These are phyloP conservation scores for Anagrus nilaparvatae DNA, from an alignment of 1,140 invertebrate genomes.

Conservation along the genomic window DNA sequence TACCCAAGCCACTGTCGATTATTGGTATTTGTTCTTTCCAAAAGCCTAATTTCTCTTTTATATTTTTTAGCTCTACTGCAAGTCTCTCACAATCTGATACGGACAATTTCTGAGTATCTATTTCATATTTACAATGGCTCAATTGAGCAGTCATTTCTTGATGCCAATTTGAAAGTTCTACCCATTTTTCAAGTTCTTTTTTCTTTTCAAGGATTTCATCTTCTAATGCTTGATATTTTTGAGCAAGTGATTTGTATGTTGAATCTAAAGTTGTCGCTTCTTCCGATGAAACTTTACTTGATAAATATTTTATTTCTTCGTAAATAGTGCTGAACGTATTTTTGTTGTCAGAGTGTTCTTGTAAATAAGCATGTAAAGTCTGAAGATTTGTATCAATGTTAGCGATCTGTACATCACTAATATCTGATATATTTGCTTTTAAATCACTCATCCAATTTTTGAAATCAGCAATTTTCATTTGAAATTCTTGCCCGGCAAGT, in stretches of 20 bases:
- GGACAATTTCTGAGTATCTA: constrained; percentile 60
- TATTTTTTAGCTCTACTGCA: constrained; percentile 54
- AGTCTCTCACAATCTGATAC: constrained; percentile 54
- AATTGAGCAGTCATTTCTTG: constrained; percentile 71
- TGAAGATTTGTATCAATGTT: constrained; percentile 69
- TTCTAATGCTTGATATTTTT: constrained; percentile 67
- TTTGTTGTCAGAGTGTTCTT: constrained; percentile 73
- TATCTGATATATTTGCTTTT: constrained; percentile 60
- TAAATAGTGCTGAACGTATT: constrained; percentile 63
- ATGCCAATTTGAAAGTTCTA: constrained; percentile 69
- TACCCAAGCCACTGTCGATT: constrained; percentile 56
- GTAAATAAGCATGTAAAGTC: constrained; percentile 64
- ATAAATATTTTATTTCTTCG: constrained; percentile 70
- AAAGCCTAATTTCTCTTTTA: constrained; percentile 52
- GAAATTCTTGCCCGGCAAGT: constrained; percentile 72
- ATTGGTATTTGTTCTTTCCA: constrained; percentile 59
- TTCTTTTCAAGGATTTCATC: constrained; percentile 66
- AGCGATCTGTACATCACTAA: constrained; percentile 69
- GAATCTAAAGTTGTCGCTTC: constrained; percentile 64
- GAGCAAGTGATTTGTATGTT: constrained; percentile 60
- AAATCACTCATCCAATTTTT: constrained; percentile 76
- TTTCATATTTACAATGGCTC: constrained; percentile 67
- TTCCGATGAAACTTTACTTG: constrained; percentile 53
- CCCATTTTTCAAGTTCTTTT: constrained; percentile 69
- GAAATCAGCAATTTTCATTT: constrained; percentile 69